phyloP scores from a whole-genome alignment of 2,797 vertebrate genomes.

The Poecilia gillii region DNA sequence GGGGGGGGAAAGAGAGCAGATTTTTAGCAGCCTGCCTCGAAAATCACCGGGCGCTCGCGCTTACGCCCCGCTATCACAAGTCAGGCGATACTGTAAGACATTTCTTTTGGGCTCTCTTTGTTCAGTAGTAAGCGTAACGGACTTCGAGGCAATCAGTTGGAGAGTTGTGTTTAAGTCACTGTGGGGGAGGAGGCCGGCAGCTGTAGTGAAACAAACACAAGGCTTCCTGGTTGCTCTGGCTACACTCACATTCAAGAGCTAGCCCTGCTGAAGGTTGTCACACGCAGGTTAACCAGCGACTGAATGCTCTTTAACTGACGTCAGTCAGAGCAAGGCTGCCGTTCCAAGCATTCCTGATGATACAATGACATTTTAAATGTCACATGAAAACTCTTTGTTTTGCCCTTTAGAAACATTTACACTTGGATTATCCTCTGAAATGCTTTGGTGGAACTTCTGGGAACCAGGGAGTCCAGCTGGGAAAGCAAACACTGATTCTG shows the following conservation, averaged over 20 bases:
- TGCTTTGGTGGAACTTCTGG: background rate
- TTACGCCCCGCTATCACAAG: conserved; percentile 68
- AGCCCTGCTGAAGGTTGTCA: conserved; percentile 52
- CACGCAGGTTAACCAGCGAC: conserved; percentile 70
- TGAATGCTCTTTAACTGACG: conserved; percentile 78
- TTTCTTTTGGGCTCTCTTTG: conserved; percentile 37
- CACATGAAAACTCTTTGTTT: background rate
- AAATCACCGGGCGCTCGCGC: conserved; percentile 46
- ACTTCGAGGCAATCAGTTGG: conserved; percentile 66
- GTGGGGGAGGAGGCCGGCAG: conserved; percentile 51
- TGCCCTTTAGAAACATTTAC: background rate
- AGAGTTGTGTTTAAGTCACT: conserved; percentile 62
- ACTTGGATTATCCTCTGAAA: background rate
- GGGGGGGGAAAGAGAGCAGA: conserved; percentile 47
- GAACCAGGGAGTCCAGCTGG: background rate
- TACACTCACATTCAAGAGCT: conserved; percentile 69
- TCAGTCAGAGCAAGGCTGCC: background rate
- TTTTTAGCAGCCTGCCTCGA: conserved; percentile 68
- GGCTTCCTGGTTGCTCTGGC: conserved; percentile 75
- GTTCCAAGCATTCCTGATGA: background rate
- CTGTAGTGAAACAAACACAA: conserved; percentile 56
- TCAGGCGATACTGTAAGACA: conserved; percentile 49
- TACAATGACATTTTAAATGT: background rate
- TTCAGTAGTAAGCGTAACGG: conserved; percentile 42
- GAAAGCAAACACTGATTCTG: background rate